Percentiles rank a stretch among this genome's conserved stretches.
These are phyloP conservation scores for Peromyscus attwateri DNA, from an alignment of 2,797 vertebrate genomes.

Conservation along the genomic window DNA sequence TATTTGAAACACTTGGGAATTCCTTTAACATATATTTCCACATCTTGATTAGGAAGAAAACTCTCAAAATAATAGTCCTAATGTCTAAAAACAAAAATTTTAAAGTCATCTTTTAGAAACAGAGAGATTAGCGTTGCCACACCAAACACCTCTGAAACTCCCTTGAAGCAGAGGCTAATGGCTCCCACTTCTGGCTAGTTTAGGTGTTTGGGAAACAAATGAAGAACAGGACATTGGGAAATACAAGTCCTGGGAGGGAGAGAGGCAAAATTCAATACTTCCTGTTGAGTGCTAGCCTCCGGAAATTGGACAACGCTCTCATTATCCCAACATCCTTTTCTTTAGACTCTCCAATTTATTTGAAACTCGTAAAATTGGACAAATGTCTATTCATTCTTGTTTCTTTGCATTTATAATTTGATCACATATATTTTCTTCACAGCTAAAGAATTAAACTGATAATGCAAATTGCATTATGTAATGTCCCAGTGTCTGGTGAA, in stretches of 20 bases:
- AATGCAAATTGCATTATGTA: constrained; percentile 14
- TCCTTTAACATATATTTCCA: constrained; percentile 21
- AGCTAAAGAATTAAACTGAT: constrained; percentile 46
- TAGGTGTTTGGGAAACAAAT: neutral
- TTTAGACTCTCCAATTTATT: neutral
- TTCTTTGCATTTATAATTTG: constrained; percentile 49
- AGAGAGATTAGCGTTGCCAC: neutral
- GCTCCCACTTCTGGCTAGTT: neutral
- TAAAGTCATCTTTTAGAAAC: neutral
- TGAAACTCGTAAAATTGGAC: constrained; percentile 18
- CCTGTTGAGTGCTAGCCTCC: neutral
- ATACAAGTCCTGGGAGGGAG: neutral
- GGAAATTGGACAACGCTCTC: neutral
- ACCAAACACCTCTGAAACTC: constrained; percentile 25
- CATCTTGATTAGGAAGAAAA: constrained; percentile 17
- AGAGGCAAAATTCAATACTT: neutral
- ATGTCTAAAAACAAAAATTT: neutral
- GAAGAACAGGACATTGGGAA: neutral
- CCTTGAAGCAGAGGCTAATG: neutral
- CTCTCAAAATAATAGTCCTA: constrained; percentile 33
- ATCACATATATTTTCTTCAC: constrained; percentile 39
- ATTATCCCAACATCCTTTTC: neutral
- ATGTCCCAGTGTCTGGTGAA: constrained; percentile 7
- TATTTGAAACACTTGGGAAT: neutral
- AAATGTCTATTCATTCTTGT: neutral